These are phyloP conservation scores for Istiophorus platypterus DNA, from an alignment of 2,113 vertebrate genomes.

Conservation along the genomic window DNA sequence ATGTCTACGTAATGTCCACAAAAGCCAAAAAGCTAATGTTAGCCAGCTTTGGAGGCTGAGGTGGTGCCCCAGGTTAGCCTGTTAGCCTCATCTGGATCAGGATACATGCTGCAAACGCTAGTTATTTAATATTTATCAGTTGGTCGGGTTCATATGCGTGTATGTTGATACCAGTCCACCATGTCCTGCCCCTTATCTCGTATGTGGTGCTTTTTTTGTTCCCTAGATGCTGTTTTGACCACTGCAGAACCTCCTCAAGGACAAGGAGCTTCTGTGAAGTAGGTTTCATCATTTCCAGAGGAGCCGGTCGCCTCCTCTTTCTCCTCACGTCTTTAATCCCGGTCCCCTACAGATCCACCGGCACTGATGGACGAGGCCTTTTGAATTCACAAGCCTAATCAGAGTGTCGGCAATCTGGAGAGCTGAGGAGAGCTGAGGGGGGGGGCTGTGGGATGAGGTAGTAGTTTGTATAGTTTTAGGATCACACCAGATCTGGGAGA, in stretches of 20 bases:
- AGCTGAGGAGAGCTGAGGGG: not conserved
- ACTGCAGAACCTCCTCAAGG: slow-evolving; percentile 6
- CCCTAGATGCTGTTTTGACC: not conserved
- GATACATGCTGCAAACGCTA: not conserved
- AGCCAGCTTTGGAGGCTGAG: not conserved
- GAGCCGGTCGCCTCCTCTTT: not conserved
- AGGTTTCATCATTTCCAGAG: slow-evolving; percentile 1
- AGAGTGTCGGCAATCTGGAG: not conserved
- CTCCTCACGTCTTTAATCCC: not conserved
- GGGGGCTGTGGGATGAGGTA: slow-evolving; percentile 92
- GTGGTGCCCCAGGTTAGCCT: slow-evolving; percentile 23
- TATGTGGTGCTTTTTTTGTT: not conserved
- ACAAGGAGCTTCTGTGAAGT: not conserved
- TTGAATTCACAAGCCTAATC: not conserved
- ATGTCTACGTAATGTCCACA: not conserved
- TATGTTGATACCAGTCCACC: not conserved
- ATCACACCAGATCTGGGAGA: slow-evolving; percentile 97
- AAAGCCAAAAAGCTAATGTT: not conserved
- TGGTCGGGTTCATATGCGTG: not conserved
- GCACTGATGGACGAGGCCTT: not conserved
- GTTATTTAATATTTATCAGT: not conserved
- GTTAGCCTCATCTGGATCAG: slow-evolving; percentile 26
- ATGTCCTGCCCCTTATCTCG: not conserved
- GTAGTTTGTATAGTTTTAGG: slow-evolving; percentile 99
- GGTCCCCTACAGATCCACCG: not conserved